These are phyloP conservation scores for Pseudanteris insignis DNA, from an alignment of 2,888 invertebrate genomes.

Conservation along the genomic window DNA sequence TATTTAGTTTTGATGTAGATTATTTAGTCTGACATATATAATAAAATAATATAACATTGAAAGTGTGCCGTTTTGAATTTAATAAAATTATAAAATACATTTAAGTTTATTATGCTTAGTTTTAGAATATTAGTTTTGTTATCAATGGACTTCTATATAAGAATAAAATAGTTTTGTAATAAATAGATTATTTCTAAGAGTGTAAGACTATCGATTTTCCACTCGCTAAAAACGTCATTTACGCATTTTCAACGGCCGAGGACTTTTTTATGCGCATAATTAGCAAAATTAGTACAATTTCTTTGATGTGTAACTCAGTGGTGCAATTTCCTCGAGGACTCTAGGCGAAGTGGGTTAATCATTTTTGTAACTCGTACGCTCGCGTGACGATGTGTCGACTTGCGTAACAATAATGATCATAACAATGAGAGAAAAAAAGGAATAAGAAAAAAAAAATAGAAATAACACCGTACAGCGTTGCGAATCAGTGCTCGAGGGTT, in stretches of 20 bases:
- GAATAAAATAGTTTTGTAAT: too few relatives aligned
- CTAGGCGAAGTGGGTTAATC: conserved; percentile 13
- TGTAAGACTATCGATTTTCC: conserved; percentile 31
- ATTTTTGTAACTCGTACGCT: conserved; percentile 12
- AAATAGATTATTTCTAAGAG: too few relatives aligned
- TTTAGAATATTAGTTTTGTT: too few relatives aligned
- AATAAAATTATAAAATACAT: too few relatives aligned
- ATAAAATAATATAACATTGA: too few relatives aligned
- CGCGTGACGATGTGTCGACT: neutral
- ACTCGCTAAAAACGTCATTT: conserved; percentile 28
- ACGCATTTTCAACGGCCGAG: conserved; percentile 20
- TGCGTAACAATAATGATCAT: conserved; percentile 3
- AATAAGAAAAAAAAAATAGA: neutral
- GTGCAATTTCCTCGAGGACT: conserved; percentile 29
- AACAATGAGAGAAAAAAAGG: conserved; percentile 5
- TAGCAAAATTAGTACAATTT: conserved; percentile 36
- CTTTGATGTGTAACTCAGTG: conserved; percentile 29
- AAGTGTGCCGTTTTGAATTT: too few relatives aligned
- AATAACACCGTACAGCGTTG: too few relatives aligned
- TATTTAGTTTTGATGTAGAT: too few relatives aligned
- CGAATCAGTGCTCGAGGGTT: conserved; percentile 7
- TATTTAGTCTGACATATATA: too few relatives aligned
- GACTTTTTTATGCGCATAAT: conserved; percentile 30
- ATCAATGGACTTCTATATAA: conserved; percentile 17
- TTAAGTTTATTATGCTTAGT: too few relatives aligned